These are phyloP conservation scores for Alsophila aescularia DNA, from an alignment of 2,888 invertebrate genomes.

Conservation along the genomic window DNA sequence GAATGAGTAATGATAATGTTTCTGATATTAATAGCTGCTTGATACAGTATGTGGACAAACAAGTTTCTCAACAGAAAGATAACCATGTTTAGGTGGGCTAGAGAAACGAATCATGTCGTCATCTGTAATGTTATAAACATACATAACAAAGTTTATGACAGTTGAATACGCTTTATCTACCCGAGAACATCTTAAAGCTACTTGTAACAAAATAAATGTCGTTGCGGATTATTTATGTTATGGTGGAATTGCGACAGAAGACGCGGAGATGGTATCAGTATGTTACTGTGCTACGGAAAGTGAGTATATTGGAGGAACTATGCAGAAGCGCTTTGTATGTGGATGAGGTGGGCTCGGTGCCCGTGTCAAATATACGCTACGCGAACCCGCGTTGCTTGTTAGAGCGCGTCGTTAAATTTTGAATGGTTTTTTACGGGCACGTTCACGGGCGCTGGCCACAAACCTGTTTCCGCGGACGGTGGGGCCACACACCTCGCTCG, in stretches of 20 bases:
- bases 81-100: conserved; percentile 35
- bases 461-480: conserved; percentile 66
- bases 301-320: conserved; percentile 63
- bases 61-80: conserved; percentile 35
- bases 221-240: conserved; percentile 62
- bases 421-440: conserved; percentile 62
- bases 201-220: conserved; percentile 69
- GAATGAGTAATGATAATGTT: conserved; percentile 32
- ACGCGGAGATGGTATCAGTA: conserved; percentile 59
- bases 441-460: conserved; percentile 50
- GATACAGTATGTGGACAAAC: conserved; percentile 16
- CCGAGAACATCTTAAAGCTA: conserved; percentile 62
- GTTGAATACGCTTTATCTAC: conserved; percentile 62
- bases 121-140: conserved; percentile 50
- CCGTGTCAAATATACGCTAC: too few species aligned
- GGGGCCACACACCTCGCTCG: conserved; percentile 61
- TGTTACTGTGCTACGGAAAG: conserved; percentile 69
- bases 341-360: conserved; percentile 3
- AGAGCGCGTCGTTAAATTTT: conserved; percentile 67
- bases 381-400: conserved; percentile 45
- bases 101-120: conserved; percentile 49
- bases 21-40: conserved; percentile 31
- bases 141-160: conserved; percentile 58
- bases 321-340: conserved; percentile 44
- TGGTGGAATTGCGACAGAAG: conserved; percentile 58